Evolutionary conservation across 2,888 invertebrate genomes (phyloP).

Genomic region (Lordiphosa fenestrarum): DNA sequence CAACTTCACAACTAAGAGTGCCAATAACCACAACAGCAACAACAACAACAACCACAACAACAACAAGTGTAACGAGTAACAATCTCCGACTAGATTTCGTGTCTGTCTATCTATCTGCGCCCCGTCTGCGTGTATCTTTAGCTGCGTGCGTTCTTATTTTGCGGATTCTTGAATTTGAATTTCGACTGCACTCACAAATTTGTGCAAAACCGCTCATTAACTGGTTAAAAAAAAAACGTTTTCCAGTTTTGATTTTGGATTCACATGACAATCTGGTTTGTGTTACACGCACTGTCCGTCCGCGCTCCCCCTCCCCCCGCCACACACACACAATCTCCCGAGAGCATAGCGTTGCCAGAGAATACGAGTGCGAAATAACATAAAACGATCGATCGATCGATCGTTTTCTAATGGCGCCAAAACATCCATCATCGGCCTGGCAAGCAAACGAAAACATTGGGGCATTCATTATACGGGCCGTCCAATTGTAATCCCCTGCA

Average conservation of each 20-base stretch:
- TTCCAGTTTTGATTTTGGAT: constrained; percentile 24
- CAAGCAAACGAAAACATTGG: constrained; percentile 25
- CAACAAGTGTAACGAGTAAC: constrained; percentile 39
- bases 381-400: constrained; percentile 15
- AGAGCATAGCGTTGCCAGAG: too few species aligned
- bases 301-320: not conserved
- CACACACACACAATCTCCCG: not conserved
- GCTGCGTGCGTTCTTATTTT: constrained; percentile 9
- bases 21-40: constrained; percentile 43
- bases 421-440: constrained; percentile 56
- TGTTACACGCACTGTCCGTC: constrained; percentile 39
- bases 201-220: constrained; percentile 43
- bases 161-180: constrained; percentile 36
- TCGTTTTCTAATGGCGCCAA: constrained; percentile 62
- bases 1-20: constrained; percentile 72
- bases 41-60: constrained; percentile 32
- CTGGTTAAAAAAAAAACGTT: constrained; percentile 23
- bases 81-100: constrained; percentile 17
- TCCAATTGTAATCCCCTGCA: constrained; percentile 42
- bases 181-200: constrained; percentile 26
- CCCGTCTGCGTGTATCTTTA: constrained; percentile 5
- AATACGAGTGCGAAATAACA: not conserved
- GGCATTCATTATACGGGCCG: too few species aligned
- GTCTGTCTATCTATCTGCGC: constrained; percentile 8
- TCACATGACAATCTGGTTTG: constrained; percentile 63